Conservation (phyloP, 2,797 vertebrate species). For the Diplodus puntazzo region DNA sequence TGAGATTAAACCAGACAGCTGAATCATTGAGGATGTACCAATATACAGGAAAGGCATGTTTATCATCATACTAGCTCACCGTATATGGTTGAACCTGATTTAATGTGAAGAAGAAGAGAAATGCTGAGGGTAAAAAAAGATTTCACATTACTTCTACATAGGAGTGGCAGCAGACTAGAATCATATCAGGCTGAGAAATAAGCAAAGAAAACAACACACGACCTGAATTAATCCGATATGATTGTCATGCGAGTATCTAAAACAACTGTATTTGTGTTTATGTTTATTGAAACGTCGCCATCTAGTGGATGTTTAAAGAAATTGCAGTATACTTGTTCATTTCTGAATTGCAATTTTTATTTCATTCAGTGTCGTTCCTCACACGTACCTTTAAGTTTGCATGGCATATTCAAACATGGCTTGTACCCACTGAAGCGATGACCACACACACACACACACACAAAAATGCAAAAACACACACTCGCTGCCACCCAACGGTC, state of each 20-base stretch:
- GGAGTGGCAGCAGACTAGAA: neutral
- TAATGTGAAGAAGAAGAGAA: neutral
- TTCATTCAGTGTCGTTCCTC: neutral
- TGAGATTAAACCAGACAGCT: too few species aligned
- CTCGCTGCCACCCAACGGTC: constrained; percentile 4
- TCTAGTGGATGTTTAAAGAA: constrained; percentile 55
- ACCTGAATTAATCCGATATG: neutral
- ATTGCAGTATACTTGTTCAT: constrained; percentile 29
- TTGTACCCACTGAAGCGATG: neutral
- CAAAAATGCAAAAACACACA: neutral
- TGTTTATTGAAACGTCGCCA: constrained; percentile 53
- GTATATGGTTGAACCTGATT: neutral
- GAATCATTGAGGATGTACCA: neutral
- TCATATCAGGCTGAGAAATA: neutral
- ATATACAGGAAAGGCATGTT: neutral
- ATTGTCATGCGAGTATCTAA: neutral
- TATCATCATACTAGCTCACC: neutral
- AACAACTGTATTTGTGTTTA: neutral
- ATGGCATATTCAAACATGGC: neutral
- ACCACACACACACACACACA: neutral
- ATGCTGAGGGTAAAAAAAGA: neutral
- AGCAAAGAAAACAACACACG: neutral
- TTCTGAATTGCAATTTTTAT: constrained; percentile 7
- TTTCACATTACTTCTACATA: too few species aligned
- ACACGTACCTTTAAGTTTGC: neutral